Evolutionary conservation across 2,113 vertebrate genomes (phyloP).

Genomic region (Anolis sagrei): DNA sequence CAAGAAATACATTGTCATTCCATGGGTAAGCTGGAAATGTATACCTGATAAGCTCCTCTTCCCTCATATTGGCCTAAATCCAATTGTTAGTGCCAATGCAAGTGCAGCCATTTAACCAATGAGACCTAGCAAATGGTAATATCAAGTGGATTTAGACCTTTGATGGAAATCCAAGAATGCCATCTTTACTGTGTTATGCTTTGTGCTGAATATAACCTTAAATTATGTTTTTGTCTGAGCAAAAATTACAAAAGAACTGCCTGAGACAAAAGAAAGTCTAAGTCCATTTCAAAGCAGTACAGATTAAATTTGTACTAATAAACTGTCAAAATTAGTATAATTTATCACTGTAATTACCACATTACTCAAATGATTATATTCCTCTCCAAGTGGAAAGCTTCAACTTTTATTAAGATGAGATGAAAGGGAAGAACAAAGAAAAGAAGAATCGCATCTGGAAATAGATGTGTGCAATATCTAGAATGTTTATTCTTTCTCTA

Average conservation of each 20-base stretch:
- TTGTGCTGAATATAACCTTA: background rate
- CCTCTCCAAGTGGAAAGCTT: background rate
- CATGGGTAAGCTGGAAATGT: background rate
- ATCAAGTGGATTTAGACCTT: no score
- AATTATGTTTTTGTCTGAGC: background rate
- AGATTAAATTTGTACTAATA: background rate
- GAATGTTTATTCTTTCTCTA: background rate
- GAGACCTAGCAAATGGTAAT: no score
- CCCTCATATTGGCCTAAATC: background rate
- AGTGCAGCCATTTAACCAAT: no score
- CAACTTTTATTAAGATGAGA: background rate
- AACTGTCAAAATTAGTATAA: slow-evolving; percentile 5
- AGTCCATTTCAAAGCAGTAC: background rate
- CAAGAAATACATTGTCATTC: background rate
- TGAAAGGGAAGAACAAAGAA: background rate
- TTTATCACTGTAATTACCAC: background rate
- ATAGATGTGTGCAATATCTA: background rate
- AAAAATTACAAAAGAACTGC: background rate
- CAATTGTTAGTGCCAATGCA: no score
- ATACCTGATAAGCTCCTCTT: background rate
- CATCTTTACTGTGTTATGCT: background rate
- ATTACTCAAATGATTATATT: background rate
- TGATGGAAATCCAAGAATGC: background rate
- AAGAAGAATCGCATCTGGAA: background rate
- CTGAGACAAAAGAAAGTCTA: background rate